Evolutionary conservation across 1,140 invertebrate species (phyloP), one percentile per base, ranked within the genome.

Genomic region (Oreohelix idahoensis): DNA sequence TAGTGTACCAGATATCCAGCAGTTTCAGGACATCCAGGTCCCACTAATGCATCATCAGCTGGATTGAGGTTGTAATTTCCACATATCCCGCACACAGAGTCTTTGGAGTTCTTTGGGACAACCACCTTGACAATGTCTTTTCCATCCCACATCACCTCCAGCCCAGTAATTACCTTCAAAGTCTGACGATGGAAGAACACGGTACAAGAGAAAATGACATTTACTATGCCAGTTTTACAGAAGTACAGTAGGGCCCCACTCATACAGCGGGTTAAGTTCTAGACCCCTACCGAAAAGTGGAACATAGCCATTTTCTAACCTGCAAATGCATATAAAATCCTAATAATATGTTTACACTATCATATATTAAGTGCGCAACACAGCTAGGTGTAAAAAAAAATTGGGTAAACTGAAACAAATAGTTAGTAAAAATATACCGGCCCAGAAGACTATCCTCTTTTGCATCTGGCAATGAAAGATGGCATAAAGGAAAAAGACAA

Each of bases 21-120:
- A 38, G 39, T 39, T 8, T 69, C 77, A 23, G 82, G 74, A 84
- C 89, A 89, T 0, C 66, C 45, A 38, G 84, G 81, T 38, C 89
- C 89, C 26, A 87, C 63, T 17, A 35, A 84, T 86, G 86, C 87
- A 79, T 94, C 94, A 81, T 94, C 93, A 86, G 96, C 38, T 17
- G 81, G 79, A 42, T 88, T 74, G 49, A 74, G 70, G 71, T 92
- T 98, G 92, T 96, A 98, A 91, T 98, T 98, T 0, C 97, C 97
- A 90, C 97, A 99, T 0, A 99, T 92, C 35, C 97, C 97, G 89
- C 97, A 98, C 8, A 97, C 90, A 84, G 95, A 94, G 29, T 94
- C 94, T 89, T 96, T 95, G 90, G 95, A 97, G 0, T 92, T 92
- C 8, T 95, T 94, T 0, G 97, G 96, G 13, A 96, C 96, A 0